These are phyloP conservation scores for Octodon degus DNA, from an alignment of 2,113 vertebrate species.

Conservation along the genomic window DNA sequence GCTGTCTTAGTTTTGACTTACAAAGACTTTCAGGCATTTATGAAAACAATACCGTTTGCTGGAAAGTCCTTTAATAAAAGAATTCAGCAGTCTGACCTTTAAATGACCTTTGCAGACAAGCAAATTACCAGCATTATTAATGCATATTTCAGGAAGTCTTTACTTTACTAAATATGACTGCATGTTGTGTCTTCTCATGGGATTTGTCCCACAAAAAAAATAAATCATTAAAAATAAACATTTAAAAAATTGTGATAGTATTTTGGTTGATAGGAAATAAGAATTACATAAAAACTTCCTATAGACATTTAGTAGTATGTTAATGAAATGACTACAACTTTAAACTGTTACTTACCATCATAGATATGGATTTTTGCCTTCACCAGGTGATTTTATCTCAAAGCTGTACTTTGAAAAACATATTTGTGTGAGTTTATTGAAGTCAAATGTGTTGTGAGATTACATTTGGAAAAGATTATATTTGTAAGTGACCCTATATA, in stretches of 20 bases:
- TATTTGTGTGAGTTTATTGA: conserved; percentile 65
- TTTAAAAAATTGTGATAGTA: neutral
- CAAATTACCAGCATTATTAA: conserved; percentile 15
- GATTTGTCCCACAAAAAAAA: conserved; percentile 25
- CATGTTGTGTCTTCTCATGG: conserved; percentile 5
- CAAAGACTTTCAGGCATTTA: conserved; percentile 62
- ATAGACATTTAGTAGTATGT: conserved; percentile 37
- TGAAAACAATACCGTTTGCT: conserved; percentile 26
- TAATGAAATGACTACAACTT: conserved; percentile 55
- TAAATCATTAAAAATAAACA: conserved; percentile 55
- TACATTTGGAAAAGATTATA: conserved; percentile 76
- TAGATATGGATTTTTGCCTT: conserved; percentile 80
- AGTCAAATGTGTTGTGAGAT: conserved; percentile 82
- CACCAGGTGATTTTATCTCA: conserved; percentile 80
- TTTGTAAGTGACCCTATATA: conserved; percentile 37
- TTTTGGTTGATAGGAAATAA: conserved; percentile 58
- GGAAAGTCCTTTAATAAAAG: conserved; percentile 41
- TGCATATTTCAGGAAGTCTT: conserved; percentile 40
- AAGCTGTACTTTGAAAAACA: conserved; percentile 57
- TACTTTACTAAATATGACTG: conserved; percentile 34
- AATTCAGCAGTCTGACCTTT: conserved; percentile 4
- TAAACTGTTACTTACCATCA: conserved; percentile 43
- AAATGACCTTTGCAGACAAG: conserved; percentile 45
- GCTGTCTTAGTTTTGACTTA: conserved; percentile 50
- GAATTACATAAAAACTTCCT: conserved; percentile 48